Base-by-base conservation (phyloP, 2,113 vertebrate species). In the Protobothrops flavoviridis region DNA sequence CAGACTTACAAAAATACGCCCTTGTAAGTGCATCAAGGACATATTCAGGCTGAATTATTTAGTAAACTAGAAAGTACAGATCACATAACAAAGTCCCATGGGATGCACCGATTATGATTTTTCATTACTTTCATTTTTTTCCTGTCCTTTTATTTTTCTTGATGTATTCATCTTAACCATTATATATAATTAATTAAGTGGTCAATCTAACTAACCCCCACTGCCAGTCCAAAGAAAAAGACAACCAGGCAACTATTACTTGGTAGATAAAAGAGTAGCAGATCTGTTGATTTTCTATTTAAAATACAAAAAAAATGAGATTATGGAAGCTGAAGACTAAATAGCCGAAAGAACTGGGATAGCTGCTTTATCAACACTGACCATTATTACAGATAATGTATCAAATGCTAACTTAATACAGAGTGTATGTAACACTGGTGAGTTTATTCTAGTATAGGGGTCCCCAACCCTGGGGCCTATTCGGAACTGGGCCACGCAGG, bases 71-170 rank as follows among this genome's bases (percentile, higher is more conserved):
- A 29, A 90, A 81, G 33, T 39, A 81, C 69, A 93, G 56, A 43
- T 86, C 92, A 29, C 10, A 57, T 81, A 33, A 43, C 3, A 21
- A 4, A 20, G 33, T 81, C 8, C 29, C 29, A 69, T 69, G 29
- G 29, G 13, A n/a, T 15, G 33, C 33, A 81, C 17, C 3, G 7
- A 81, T 43, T 43, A 81, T 81, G 74, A 81, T 81, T 81, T 43
- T 81, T 21, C 74, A 81, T 23, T 39, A 39, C 74, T 81, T 81
- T 81, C 33, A 21, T 20, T 56, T 43, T 81, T 90, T 93, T 88
- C 26, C 94, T 89, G 88, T 86, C 61, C 87, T 94, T 93, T 93
- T 94, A 92, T 8, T 1, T 39, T 92, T 93, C 45, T 89, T 93
- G 39, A 89, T 15, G 33, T 91, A 88, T 92, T 74, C 93, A 81